phyloP scores from a whole-genome alignment of 2,888 invertebrate genomes.

The Hedychridium roseum region DNA sequence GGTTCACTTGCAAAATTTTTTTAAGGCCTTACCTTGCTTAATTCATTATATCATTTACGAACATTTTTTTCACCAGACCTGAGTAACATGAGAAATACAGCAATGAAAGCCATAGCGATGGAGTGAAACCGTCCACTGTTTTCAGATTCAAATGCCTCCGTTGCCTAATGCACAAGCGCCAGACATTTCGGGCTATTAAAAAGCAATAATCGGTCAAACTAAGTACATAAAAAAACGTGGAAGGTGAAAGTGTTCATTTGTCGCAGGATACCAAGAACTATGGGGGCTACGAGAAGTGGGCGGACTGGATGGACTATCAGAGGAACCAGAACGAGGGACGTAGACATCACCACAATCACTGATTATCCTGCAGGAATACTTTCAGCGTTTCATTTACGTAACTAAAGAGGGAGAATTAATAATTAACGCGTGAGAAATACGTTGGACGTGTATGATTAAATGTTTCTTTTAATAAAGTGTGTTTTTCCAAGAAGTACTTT shows the following conservation, averaged over 20 bases:
- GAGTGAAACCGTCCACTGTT: slow-evolving; percentile 36
- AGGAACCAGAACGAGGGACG: slow-evolving; percentile 34
- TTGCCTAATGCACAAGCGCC: slow-evolving; percentile 37
- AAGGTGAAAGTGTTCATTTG: slow-evolving; percentile 27
- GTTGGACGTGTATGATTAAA: slow-evolving; percentile 26
- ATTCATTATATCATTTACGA: too few species aligned
- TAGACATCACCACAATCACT: slow-evolving; percentile 49
- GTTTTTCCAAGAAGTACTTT: slow-evolving; percentile 21
- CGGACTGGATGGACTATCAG: slow-evolving; percentile 43
- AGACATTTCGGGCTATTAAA: slow-evolving; percentile 30
- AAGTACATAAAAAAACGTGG: slow-evolving; percentile 4
- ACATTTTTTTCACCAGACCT: too few species aligned
- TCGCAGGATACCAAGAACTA: slow-evolving; percentile 42
- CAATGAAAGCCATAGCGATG: background rate
- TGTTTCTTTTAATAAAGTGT: slow-evolving; percentile 33
- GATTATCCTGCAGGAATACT: slow-evolving; percentile 28
- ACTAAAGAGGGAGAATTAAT: slow-evolving; percentile 7
- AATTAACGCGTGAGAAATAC: slow-evolving; percentile 6
- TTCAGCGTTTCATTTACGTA: slow-evolving; percentile 23
- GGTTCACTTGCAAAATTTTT: too few species aligned
- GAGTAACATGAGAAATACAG: too few species aligned
- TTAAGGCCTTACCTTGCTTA: too few species aligned
- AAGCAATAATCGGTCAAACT: slow-evolving; percentile 31
- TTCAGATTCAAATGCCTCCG: slow-evolving; percentile 59
- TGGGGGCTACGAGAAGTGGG: slow-evolving; percentile 38